phyloP scores from a whole-genome alignment of 1,140 invertebrate genomes.

The Lordiphosa stackelbergi region DNA sequence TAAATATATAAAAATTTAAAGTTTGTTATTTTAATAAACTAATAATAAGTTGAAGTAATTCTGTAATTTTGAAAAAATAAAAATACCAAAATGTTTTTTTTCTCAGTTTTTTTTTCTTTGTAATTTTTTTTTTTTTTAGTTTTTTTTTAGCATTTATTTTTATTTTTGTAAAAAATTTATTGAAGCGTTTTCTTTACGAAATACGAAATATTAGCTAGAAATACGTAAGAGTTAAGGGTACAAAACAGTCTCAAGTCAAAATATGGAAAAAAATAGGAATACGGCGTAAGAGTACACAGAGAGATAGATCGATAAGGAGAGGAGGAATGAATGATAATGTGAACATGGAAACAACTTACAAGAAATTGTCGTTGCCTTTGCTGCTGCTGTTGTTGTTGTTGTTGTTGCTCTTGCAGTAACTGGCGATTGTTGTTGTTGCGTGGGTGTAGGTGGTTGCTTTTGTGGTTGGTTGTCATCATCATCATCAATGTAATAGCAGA shows the following conservation, averaged over 20 bases:
- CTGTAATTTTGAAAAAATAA: constrained; percentile 38
- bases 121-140: constrained; percentile 13
- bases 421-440: constrained; percentile 18
- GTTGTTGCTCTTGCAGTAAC: constrained; percentile 27
- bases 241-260: constrained; percentile 35
- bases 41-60: constrained; percentile 6
- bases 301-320: constrained; percentile 16
- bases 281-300: constrained; percentile 13
- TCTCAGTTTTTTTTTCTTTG: constrained; percentile 5
- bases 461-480: constrained; percentile 37
- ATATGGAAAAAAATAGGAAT: constrained; percentile 29
- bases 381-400: constrained; percentile 31
- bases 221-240: constrained; percentile 29
- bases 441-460: constrained; percentile 12
- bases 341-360: constrained; percentile 70
- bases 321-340: constrained; percentile 14
- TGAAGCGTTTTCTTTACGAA: constrained; percentile 5
- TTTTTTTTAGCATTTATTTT: constrained; percentile 24
- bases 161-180: constrained; percentile 32
- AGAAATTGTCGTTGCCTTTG: constrained; percentile 71
- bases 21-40: too few species aligned
- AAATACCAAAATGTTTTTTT: constrained; percentile 35
- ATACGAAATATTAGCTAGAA: constrained; percentile 29
- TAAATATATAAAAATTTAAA: too few species aligned
- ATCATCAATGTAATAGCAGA: constrained; percentile 56